These are phyloP conservation scores for Echinometra lucunter DNA, from an alignment of 53 echinoderm and acorn worm genomes.

Conservation along the genomic window DNA sequence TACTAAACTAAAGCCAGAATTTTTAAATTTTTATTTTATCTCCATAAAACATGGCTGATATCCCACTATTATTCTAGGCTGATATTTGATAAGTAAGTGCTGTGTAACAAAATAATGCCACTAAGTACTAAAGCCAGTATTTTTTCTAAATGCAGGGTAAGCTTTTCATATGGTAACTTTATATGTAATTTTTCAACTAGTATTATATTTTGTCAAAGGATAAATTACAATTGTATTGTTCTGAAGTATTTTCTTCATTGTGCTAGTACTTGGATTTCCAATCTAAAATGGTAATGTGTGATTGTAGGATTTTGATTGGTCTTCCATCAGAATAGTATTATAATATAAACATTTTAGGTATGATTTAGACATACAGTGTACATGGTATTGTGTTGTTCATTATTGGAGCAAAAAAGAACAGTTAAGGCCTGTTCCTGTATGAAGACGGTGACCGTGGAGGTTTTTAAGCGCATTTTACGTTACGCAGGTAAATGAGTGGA, in stretches of 20 bases:
- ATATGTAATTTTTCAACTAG: not conserved
- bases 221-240: not conserved
- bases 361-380: too few relatives aligned
- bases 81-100: constrained; percentile 4
- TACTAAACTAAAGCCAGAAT: too few relatives aligned
- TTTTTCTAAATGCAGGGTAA: not conserved
- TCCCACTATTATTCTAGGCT: not conserved
- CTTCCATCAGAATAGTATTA: not conserved
- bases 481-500: too few relatives aligned
- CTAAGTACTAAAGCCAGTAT: not conserved
- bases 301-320: not conserved
- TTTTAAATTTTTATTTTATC: too few relatives aligned
- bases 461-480: too few relatives aligned
- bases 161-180: not conserved
- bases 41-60: not conserved
- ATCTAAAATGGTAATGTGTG: not conserved
- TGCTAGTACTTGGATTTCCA: not conserved
- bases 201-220: not conserved
- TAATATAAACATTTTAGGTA: not conserved
- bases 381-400: too few relatives aligned
- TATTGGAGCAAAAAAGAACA: too few relatives aligned
- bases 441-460: too few relatives aligned
- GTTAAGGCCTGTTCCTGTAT: too few relatives aligned
- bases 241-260: not conserved
- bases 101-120: not conserved